Base-by-base conservation (phyloP, 2,888 invertebrate genomes). In the Drosophila nr. perissopoda region DNA sequence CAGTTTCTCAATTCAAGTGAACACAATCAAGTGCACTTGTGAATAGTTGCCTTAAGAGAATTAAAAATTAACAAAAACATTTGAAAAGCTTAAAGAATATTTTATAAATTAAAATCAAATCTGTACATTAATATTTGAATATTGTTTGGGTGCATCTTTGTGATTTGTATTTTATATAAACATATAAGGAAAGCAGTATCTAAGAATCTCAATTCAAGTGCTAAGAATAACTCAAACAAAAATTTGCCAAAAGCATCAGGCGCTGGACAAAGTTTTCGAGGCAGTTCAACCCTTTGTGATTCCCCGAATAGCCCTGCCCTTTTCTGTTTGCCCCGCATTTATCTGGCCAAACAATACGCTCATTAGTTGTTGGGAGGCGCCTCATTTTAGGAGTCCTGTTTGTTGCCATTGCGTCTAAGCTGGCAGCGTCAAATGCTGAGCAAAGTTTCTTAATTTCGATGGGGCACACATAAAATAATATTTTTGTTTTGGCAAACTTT, bases 401-500 rank as follows among this genome's bases (percentile, higher is more conserved):
- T 42, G 48, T 48, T 40, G 49, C 57, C 48, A 53, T 48, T 67
- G 70, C 33, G 36, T 25, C 56, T 49, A 31, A 48, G 70, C 56
- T 31, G 51, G 27, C 61, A 18, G 31, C 42, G 58, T 57, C 53
- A 51, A 77, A 54, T 54, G 66, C 54, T 56, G 29, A 65, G 64
- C 64, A 74, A 81, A 88, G 81, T 90, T 86, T 79, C 81, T 71
- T 83, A 79, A 90, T 88, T 88, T 85, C 69, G 63, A 52, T 63
- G 71, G 33, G 58, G 71, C 56, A 70, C 60, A 71, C 77, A 86
- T 81, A 88, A 87, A 86, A 86, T 88, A 88, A 86, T 86, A 90
- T 90, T 87, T 89, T 88, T 86, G 81, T 88, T 90, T 71, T 45
- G 63, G 21, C 57, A 38, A 83, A 89, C 64, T 83, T 90, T 88